Percentiles rank a stretch among this genome's conserved stretches.
Conservation (phyloP, 2,888 invertebrate species). For the Ormyrus labotus region DNA sequence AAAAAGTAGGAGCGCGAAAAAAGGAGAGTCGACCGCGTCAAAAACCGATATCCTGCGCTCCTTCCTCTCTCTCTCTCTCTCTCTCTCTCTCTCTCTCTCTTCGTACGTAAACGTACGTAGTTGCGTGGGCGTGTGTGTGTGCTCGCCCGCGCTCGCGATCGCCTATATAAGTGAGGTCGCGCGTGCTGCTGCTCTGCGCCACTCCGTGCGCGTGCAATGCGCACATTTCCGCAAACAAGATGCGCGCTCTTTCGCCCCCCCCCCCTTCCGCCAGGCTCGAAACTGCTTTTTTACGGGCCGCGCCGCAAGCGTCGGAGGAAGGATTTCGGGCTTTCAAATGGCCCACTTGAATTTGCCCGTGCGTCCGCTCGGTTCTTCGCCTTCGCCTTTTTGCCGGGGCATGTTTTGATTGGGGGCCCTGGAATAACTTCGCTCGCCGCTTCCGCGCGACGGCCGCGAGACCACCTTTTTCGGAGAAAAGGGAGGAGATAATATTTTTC, state of each 20-base stretch:
- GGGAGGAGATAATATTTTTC: no score
- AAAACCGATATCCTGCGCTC: constrained; percentile 39
- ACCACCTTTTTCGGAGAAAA: no score
- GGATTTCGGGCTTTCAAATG: no score
- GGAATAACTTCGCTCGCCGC: no score
- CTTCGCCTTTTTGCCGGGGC: no score
- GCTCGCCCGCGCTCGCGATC: background rate
- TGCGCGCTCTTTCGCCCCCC: constrained; percentile 6
- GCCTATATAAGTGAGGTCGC: background rate
- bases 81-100: background rate
- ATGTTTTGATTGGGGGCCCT: no score
- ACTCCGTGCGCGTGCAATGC: constrained; percentile 5
- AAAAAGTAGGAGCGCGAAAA: background rate
- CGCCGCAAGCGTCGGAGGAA: no score
- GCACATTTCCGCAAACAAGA: constrained; percentile 38
- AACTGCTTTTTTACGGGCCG: background rate
- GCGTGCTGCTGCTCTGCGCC: background rate
- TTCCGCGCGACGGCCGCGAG: no score
- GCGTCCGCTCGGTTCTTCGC: no score
- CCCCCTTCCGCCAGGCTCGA: background rate
- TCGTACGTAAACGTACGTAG: background rate
- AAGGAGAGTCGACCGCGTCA: constrained; percentile 7
- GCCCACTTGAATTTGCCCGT: no score
- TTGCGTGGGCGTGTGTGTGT: background rate
- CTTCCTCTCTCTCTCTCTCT: background rate